These are phyloP conservation scores for Lasius platythorax DNA, from an alignment of 2,888 invertebrate species.

Conservation along the genomic window DNA sequence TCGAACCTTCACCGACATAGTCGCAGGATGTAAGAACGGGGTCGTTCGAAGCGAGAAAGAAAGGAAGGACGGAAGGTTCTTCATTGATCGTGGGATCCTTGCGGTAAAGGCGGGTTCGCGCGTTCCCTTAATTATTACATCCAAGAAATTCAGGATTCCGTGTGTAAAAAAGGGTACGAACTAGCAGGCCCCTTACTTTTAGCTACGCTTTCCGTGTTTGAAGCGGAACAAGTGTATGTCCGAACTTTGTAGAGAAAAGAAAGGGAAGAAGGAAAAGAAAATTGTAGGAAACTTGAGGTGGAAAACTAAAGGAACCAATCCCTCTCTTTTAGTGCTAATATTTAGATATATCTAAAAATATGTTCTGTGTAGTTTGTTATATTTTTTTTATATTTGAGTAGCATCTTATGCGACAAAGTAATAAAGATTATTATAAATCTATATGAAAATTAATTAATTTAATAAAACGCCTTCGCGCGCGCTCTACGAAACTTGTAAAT, in stretches of 20 bases:
- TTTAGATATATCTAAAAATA: not conserved
- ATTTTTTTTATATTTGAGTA: not conserved
- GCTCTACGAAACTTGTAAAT: not conserved
- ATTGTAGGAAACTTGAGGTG: not conserved
- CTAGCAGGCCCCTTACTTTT: not conserved
- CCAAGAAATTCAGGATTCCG: not conserved
- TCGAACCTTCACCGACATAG: constrained; percentile 4
- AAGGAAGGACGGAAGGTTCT: constrained; percentile 17
- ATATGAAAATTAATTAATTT: not conserved
- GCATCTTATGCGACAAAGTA: not conserved
- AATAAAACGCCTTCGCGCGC: not conserved
- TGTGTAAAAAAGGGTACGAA: not conserved
- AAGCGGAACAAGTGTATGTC: not conserved
- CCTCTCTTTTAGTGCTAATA: not conserved
- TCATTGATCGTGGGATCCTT: constrained; percentile 27
- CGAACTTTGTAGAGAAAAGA: not conserved
- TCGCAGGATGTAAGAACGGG: constrained; percentile 7
- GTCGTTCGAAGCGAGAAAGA: constrained; percentile 15
- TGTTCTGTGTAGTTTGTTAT: not conserved
- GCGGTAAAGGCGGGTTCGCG: constrained; percentile 8
- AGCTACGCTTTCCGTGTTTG: not conserved
- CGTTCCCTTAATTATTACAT: constrained; percentile 45
- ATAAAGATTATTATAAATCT: not conserved
- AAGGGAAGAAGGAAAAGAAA: not conserved
- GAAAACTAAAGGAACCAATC: not conserved